Evolutionary conservation across 2,888 invertebrate genomes (phyloP).

Genomic region (Orthosia gothica): DNA sequence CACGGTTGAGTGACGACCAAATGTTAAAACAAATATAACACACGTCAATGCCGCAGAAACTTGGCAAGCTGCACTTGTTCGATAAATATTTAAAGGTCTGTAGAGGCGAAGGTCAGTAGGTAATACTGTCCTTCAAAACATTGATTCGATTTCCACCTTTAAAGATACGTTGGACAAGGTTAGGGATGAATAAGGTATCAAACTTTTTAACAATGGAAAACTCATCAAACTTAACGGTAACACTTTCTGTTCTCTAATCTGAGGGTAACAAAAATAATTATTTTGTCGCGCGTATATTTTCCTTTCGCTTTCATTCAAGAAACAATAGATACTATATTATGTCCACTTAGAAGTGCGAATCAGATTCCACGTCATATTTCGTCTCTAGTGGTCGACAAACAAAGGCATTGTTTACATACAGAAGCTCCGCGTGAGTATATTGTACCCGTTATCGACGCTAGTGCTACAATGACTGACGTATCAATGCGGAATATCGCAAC

Average conservation of each 20-base stretch:
- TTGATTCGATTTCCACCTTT: conserved; percentile 16
- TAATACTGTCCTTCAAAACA: conserved; percentile 32
- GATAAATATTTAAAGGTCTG: conserved; percentile 63
- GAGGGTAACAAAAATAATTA: background rate
- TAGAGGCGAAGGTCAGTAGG: conserved; percentile 45
- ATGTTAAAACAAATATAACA: conserved; percentile 67
- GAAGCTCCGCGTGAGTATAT: conserved; percentile 58
- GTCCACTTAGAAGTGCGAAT: conserved; percentile 68
- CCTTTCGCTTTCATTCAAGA: conserved; percentile 57
- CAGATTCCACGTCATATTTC: conserved; percentile 71
- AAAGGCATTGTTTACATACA: conserved; percentile 83
- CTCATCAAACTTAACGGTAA: background rate
- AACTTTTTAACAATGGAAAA: conserved; percentile 11
- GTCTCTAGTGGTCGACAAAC: conserved; percentile 74
- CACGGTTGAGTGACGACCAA: conserved; percentile 56
- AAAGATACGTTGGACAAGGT: background rate
- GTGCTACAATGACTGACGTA: conserved; percentile 59
- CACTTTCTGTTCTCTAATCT: background rate
- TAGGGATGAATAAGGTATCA: background rate
- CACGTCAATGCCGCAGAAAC: conserved; percentile 69
- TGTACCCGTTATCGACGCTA: conserved; percentile 60
- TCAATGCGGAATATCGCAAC: conserved; percentile 63
- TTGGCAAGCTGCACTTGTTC: conserved; percentile 67
- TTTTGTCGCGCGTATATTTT: conserved; percentile 8
- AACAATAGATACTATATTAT: conserved; percentile 61